Conservation (phyloP, 1,140 invertebrate species). For the Zaprionus vittiger region DNA sequence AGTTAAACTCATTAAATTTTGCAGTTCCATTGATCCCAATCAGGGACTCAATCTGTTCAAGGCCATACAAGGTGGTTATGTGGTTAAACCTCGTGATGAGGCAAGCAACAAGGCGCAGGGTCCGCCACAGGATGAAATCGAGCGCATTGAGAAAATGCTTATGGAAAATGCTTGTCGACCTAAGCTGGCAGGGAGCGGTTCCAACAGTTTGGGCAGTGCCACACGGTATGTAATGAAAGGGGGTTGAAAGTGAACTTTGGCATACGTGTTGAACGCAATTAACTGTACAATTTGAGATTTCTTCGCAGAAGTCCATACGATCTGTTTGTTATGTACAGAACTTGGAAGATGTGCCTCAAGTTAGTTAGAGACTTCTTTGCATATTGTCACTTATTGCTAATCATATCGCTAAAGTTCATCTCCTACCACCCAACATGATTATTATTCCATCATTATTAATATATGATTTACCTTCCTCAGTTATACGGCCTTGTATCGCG, state of each 20-base stretch:
- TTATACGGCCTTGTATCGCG: constrained; percentile 75
- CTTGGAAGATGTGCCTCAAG: constrained; percentile 63
- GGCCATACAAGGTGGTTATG: constrained; percentile 90
- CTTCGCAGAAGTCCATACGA: constrained; percentile 59
- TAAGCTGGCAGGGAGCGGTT: constrained; percentile 80
- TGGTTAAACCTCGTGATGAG: constrained; percentile 92
- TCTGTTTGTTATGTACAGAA: constrained; percentile 60
- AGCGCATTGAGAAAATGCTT: constrained; percentile 86
- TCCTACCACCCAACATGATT: neutral
- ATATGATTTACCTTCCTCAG: constrained; percentile 23
- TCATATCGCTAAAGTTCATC: constrained; percentile 48
- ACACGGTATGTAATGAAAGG: constrained; percentile 62
- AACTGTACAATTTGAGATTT: constrained; percentile 24
- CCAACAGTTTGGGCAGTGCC: constrained; percentile 81
- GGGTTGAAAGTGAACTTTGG: constrained; percentile 39
- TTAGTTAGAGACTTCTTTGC: constrained; percentile 43
- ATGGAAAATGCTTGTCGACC: constrained; percentile 74
- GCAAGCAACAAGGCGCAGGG: constrained; percentile 88
- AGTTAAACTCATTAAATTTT: neutral
- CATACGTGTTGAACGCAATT: constrained; percentile 2
- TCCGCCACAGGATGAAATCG: constrained; percentile 86
- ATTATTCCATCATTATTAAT: neutral
- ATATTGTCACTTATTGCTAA: constrained; percentile 23
- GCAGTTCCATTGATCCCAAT: constrained; percentile 84
- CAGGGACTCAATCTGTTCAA: constrained; percentile 85